Evolutionary conservation across 2,888 invertebrate species (phyloP), one percentile per base, ranked within the genome.

Genomic region (Flexamia atlantica): DNA sequence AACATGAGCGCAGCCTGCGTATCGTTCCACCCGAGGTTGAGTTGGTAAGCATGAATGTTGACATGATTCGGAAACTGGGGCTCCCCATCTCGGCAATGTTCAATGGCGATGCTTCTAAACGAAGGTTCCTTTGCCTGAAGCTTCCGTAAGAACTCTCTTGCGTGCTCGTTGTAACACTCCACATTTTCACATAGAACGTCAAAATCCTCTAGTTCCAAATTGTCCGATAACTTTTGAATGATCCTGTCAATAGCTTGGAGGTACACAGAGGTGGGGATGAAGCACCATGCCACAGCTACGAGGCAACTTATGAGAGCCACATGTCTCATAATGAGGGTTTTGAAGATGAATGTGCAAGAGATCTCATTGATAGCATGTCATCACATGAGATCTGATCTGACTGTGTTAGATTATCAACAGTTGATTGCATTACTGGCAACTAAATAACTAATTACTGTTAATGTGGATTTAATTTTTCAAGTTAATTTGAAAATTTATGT

Each of bases 211-310:
- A 64, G 28, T 36, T 72, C 72, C 72, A 72, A 42, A 20, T 72
- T 40, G 72, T 72, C 72, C n/a, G 42, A 42, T 23, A 72, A 42
- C 72, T 72, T 72, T n/a, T 72, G 72, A 40, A 72, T 72, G n/a
- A 72, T 72, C 20, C 72, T 36, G 42, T 72, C 72, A n/a, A 72
- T 72, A 10, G 72, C 72, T 42, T 72, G 72, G n/a, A 72, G 72
- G 72, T 72, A 72, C 2, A 72, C 40, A 23, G 72, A 72, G 72
- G 72, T 72, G 0, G 72, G 72, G 23, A 72, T 25, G 40, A 72
- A 72, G n/a, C 40, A 23, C 40, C 42, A 72, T 2, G 28, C 64
- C n/a, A 40, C 72, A 20, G 40, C 17, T 5, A 23, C 23, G 12
- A 64, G 28, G 20, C 64, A 28, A 5, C 28, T 64, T 23, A 57